Evolutionary conservation across 2,888 invertebrate species (phyloP), one percentile per base, ranked within the genome.

Genomic region (Amphipyra tragopoginis): DNA sequence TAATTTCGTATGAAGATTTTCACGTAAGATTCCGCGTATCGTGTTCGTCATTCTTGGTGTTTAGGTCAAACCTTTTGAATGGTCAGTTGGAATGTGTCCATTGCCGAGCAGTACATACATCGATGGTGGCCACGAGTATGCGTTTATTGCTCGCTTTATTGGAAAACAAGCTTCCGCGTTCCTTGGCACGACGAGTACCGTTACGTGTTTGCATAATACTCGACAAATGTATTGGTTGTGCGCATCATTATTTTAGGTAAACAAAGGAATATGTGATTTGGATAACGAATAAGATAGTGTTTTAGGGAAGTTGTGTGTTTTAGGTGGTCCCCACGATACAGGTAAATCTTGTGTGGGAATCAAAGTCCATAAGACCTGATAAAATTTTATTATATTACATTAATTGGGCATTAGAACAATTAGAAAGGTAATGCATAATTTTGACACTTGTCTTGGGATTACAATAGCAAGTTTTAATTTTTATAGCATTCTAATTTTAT

Each of bases 151-250:
- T 86, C 84, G 88, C 83, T 88, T 90, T 93, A 92, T 91, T 89
- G 90, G 90, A 91, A 91, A 90, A 87, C 86, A 84, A 81, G 82
- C 87, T 93, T 91, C 91, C 91, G 92, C 91, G 88, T 92, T 91
- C 90, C 89, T 86, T 82, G 76, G 79, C 80, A 77, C 80, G 75
- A 78, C 72, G 77, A 80, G 77, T 81, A 86, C 89, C 86, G 88
- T 88, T 91, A 89, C 81, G 76, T 71, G 83, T 90, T 85, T 86
- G 81, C 86, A 87, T 88, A 86, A 84, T 81, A 69, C 74, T 77
- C 72, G 63, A 80, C 70, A 75, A 78, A 79, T 63, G 71, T 72
- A 74, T 72, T 75, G 73, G 70, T 66, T 60, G 56, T 67, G 66
- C 72, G 79, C 79, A 75, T 83, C 74, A 77, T 63, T 80, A 79